A percentile compares a stretch with the other conserved stretches of the same genome.
phyloP scores from a whole-genome alignment of 2,113 vertebrate genomes.

The Carollia perspicillata region DNA sequence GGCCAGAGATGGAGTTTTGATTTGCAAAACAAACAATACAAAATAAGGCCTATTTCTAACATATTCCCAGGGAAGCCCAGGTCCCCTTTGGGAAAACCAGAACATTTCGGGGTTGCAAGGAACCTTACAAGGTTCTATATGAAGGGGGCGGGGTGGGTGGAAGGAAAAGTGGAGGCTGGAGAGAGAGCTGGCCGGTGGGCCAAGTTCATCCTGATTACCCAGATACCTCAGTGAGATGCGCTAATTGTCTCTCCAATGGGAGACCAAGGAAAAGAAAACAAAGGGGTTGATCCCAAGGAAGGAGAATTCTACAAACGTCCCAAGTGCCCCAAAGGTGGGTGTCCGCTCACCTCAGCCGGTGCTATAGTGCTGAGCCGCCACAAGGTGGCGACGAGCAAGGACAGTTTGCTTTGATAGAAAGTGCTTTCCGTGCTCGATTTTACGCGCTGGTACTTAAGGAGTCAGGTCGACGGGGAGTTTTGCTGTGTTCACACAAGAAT shows the following conservation, averaged over 20 bases:
- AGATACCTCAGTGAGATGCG: neutral
- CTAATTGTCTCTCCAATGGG: neutral
- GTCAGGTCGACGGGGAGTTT: neutral
- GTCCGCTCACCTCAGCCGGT: neutral
- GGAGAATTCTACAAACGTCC: neutral
- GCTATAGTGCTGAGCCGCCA: neutral
- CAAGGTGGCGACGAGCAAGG: neutral
- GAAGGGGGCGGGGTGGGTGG: neutral
- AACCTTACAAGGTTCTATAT: neutral
- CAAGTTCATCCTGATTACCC: neutral
- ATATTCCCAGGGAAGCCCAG: neutral
- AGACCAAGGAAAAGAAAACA: neutral
- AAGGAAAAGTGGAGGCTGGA: neutral
- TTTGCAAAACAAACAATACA: conserved; percentile 40
- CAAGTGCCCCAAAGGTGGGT: neutral
- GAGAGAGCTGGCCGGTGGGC: neutral
- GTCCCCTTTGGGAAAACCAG: neutral
- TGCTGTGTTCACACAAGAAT: neutral
- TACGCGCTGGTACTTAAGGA: neutral
- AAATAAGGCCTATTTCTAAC: neutral
- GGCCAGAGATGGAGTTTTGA: conserved; percentile 19
- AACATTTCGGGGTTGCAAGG: neutral
- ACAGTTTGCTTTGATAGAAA: neutral
- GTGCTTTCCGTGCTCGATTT: neutral
- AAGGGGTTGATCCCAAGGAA: neutral